A percentile compares a stretch with the other conserved stretches of the same genome.
Conservation (phyloP, 2,888 invertebrate genomes). For the Parnassius mnemosyne region DNA sequence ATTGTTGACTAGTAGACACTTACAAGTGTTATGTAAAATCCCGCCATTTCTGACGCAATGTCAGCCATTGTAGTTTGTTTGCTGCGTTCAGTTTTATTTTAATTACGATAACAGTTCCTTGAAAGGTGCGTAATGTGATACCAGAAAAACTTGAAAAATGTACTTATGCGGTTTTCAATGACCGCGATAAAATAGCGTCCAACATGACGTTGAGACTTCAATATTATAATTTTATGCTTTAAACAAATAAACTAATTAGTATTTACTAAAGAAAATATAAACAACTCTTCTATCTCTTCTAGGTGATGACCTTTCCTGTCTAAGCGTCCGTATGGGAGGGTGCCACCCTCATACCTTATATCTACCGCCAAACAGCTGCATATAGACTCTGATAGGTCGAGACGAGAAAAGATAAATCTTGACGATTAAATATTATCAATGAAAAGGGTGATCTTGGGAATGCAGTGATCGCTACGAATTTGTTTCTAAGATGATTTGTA, state of each 20-base stretch:
- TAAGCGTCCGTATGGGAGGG: too few species aligned
- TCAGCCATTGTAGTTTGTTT: slow-evolving; percentile 7
- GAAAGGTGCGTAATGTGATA: slow-evolving; percentile 17
- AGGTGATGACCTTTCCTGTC: too few species aligned
- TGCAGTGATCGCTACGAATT: too few species aligned
- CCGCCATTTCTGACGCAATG: slow-evolving; percentile 16
- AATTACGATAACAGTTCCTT: slow-evolving; percentile 23
- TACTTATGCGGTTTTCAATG: slow-evolving; percentile 22
- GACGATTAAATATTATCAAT: too few species aligned
- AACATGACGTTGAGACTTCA: not conserved
- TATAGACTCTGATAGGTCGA: too few species aligned
- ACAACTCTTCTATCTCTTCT: too few species aligned
- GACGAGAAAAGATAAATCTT: too few species aligned
- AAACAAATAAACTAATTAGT: not conserved
- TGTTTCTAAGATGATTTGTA: too few species aligned
- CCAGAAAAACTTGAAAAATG: slow-evolving; percentile 7
- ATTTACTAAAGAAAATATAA: slow-evolving; percentile 1
- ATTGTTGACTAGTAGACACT: not conserved
- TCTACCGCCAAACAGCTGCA: too few species aligned
- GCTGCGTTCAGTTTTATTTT: slow-evolving; percentile 14
- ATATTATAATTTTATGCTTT: not conserved
- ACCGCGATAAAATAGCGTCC: slow-evolving; percentile 18
- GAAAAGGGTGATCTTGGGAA: too few species aligned
- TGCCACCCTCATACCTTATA: too few species aligned
- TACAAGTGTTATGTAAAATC: slow-evolving; percentile 4